These are phyloP conservation scores for Tridacna crocea DNA, from an alignment of 2,888 invertebrate species.

Conservation along the genomic window DNA sequence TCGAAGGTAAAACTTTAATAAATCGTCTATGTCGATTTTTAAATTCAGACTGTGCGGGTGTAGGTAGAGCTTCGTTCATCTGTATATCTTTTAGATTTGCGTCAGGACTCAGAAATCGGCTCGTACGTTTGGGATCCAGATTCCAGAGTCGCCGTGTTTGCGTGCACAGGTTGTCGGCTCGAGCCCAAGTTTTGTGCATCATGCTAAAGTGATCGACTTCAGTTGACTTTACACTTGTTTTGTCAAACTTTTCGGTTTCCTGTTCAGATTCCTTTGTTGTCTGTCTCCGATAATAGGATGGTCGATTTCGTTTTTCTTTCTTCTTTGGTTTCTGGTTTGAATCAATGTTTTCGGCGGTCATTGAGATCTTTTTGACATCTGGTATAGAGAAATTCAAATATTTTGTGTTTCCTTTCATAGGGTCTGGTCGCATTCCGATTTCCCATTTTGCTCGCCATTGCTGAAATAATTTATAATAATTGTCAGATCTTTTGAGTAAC, in stretches of 20 bases:
- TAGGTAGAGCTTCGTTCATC: neutral
- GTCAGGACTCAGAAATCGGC: conserved; percentile 6
- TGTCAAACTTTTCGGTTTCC: conserved; percentile 38
- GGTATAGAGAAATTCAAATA: neutral
- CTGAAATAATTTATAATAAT: conserved; percentile 22
- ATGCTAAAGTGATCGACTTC: conserved; percentile 43
- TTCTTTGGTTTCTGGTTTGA: neutral
- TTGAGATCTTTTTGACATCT: neutral
- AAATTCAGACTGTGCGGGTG: neutral
- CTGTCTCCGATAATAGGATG: neutral
- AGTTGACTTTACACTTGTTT: conserved; percentile 43
- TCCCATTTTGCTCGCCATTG: conserved; percentile 57
- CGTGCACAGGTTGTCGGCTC: conserved; percentile 38
- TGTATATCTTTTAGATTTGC: conserved; percentile 5
- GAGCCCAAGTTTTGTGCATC: conserved; percentile 50
- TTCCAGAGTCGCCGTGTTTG: conserved; percentile 37
- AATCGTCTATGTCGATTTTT: neutral
- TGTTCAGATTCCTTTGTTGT: neutral
- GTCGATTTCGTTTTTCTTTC: neutral
- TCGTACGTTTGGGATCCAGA: neutral
- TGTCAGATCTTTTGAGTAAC: no score
- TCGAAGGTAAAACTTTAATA: neutral
- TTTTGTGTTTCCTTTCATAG: neutral
- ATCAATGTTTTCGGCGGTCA: neutral
- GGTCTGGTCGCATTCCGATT: conserved; percentile 44